Evolutionary conservation across 2,888 invertebrate genomes (phyloP).

Genomic region (Mesorhabditis belari): DNA sequence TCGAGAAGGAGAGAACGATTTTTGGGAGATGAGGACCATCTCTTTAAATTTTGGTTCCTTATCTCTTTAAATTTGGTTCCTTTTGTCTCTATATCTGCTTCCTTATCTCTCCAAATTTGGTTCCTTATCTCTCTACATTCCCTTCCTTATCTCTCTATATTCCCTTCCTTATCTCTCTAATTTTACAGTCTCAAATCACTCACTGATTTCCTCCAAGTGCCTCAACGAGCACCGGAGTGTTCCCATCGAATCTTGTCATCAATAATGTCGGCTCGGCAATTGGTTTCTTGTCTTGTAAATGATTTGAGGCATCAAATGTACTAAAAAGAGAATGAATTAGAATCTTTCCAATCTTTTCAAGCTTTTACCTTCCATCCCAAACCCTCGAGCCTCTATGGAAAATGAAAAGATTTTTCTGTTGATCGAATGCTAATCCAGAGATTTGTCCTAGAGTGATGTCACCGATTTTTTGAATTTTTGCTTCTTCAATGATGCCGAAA

Average conservation of each 20-base stretch:
- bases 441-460: constrained; percentile 68
- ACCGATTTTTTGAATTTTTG: constrained; percentile 26
- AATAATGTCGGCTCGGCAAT: constrained; percentile 37
- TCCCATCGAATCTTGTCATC: constrained; percentile 26
- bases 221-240: constrained; percentile 18
- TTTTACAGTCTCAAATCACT: not conserved
- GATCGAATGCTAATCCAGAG: constrained; percentile 68
- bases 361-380: constrained; percentile 63
- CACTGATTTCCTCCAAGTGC: constrained; percentile 20
- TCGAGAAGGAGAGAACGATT: too few relatives aligned
- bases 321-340: constrained; percentile 12
- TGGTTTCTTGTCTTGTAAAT: constrained; percentile 33
- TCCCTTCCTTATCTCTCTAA: too few relatives aligned
- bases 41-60: too few relatives aligned
- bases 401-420: constrained; percentile 70
- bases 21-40: too few relatives aligned
- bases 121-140: too few relatives aligned
- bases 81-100: too few relatives aligned
- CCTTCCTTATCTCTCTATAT: too few relatives aligned
- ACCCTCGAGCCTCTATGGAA: constrained; percentile 75
- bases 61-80: too few relatives aligned
- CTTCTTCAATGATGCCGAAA: constrained; percentile 47
- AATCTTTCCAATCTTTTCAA: not conserved
- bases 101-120: too few relatives aligned
- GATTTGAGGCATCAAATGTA: constrained; percentile 45